These are phyloP conservation scores for Echinometra lucunter DNA, from an alignment of 53 echinoderm and acorn worm genomes.

Conservation along the genomic window DNA sequence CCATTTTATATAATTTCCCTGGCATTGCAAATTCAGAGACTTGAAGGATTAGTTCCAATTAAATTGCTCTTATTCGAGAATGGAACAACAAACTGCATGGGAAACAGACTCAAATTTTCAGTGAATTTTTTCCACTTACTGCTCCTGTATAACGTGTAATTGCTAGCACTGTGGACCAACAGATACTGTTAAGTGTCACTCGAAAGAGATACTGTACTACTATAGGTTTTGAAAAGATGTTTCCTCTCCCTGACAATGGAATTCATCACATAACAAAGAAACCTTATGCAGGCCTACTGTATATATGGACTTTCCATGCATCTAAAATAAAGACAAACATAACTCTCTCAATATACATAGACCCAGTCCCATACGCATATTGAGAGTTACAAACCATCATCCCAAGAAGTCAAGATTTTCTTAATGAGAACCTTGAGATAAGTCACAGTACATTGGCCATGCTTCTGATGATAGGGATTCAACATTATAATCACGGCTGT, in stretches of 20 bases:
- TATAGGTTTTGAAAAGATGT: not conserved
- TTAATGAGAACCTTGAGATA: not conserved
- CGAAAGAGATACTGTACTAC: too few relatives aligned
- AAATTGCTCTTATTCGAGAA: too few relatives aligned
- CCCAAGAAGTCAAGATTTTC: not conserved
- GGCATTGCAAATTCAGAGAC: too few relatives aligned
- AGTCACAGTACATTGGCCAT: conserved; percentile 11
- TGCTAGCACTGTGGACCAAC: too few relatives aligned
- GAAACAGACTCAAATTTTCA: too few relatives aligned
- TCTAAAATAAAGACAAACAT: not conserved
- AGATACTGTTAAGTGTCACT: too few relatives aligned
- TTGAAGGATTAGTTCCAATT: too few relatives aligned
- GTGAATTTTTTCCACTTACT: too few relatives aligned
- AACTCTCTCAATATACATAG: not conserved
- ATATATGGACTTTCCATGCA: not conserved
- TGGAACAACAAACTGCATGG: too few relatives aligned
- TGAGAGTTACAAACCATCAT: not conserved
- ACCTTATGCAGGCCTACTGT: not conserved
- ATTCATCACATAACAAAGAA: not conserved
- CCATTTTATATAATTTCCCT: too few relatives aligned
- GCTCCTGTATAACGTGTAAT: too few relatives aligned
- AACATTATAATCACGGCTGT: not conserved
- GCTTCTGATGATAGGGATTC: not conserved
- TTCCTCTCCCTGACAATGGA: not conserved
- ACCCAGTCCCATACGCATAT: not conserved